Evolutionary conservation across 1,140 invertebrate species (phyloP).

Genomic region (Drosophila kanapiae): DNA sequence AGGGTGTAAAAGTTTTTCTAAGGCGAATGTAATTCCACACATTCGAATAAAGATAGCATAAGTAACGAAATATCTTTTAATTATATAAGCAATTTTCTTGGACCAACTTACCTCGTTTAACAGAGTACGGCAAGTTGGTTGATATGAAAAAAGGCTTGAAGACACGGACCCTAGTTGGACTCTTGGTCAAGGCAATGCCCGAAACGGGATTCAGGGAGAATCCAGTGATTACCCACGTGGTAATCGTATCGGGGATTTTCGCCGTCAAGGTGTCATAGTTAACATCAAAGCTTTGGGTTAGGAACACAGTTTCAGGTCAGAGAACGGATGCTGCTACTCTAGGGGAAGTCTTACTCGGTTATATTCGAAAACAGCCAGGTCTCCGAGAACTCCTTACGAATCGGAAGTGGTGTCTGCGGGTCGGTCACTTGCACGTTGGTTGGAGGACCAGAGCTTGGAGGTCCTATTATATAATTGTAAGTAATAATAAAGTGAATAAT

Average conservation of each 20-base stretch:
- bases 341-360: conserved; percentile 2
- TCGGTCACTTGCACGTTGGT: background rate
- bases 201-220: conserved; percentile 94
- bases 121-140: conserved; percentile 92
- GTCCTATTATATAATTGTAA: background rate
- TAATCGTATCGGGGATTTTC: conserved; percentile 94
- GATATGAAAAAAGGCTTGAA: conserved; percentile 95
- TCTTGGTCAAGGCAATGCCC: conserved; percentile 93
- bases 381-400: conserved; percentile 20
- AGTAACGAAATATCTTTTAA: background rate
- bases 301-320: background rate
- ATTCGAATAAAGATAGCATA: background rate
- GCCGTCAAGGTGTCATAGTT: conserved; percentile 72
- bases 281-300: conserved; percentile 27
- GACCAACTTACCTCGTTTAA: conserved; percentile 89
- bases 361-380: conserved; percentile 31
- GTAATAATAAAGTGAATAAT: background rate
- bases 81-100: no score
- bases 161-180: conserved; percentile 91
- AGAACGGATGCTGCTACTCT: background rate
- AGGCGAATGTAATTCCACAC: background rate
- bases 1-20: background rate
- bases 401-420: background rate
- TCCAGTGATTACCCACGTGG: conserved; percentile 96
- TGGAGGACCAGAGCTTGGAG: background rate